A percentile compares a stretch with the other conserved stretches of the same genome.
Evolutionary conservation across 1,140 invertebrate genomes (phyloP).

Genomic region (Anastatus disparis): DNA sequence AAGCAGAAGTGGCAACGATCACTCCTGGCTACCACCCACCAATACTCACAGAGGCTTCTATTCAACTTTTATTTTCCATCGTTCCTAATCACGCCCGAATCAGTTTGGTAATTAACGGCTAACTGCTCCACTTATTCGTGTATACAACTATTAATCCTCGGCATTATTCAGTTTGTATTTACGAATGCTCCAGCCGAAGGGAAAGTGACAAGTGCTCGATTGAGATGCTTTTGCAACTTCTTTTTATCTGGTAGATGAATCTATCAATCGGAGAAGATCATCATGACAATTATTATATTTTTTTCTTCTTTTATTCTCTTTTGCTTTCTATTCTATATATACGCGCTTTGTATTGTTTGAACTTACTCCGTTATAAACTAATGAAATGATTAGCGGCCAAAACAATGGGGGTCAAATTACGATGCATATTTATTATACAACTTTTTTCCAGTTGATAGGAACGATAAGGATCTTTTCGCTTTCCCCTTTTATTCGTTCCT

Average conservation of each 20-base stretch:
- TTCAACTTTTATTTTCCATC: conserved; percentile 15
- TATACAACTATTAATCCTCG: too few species aligned
- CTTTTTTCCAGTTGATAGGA: too few species aligned
- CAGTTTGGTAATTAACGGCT: conserved; percentile 38
- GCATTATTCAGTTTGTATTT: not conserved
- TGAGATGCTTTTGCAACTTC: conserved; percentile 38
- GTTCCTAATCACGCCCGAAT: conserved; percentile 30
- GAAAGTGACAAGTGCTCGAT: conserved; percentile 39
- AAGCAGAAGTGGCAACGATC: conserved; percentile 6
- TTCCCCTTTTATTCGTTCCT: too few species aligned
- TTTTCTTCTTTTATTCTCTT: too few species aligned
- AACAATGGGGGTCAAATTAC: too few species aligned
- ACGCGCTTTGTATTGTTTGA: not conserved
- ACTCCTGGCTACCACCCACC: conserved; percentile 39
- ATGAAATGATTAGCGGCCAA: too few species aligned
- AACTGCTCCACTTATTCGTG: conserved; percentile 24
- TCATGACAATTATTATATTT: conserved; percentile 21
- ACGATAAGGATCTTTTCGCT: too few species aligned
- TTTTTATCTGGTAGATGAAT: not conserved
- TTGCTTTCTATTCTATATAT: too few species aligned
- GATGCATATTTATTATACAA: too few species aligned
- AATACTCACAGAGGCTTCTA: too few species aligned
- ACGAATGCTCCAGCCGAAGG: not conserved
- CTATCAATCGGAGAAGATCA: not conserved
- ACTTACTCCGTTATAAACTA: too few species aligned